Conservation (phyloP, 2,888 invertebrate genomes). For the Trissolcus japonicus region DNA sequence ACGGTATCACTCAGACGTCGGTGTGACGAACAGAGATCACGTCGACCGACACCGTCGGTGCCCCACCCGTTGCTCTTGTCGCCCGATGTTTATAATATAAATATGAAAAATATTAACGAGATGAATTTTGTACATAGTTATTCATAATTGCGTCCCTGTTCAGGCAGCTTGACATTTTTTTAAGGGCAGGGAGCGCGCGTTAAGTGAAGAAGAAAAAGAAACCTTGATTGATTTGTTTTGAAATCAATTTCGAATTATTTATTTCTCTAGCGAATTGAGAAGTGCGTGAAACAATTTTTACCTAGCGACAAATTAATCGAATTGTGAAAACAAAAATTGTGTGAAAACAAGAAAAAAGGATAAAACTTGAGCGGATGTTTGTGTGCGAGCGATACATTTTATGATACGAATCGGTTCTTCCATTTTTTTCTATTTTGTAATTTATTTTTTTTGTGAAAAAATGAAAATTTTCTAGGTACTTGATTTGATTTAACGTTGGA, state of each 20-base stretch:
- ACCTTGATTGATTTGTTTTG: too few relatives aligned
- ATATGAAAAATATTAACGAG: conserved; percentile 14
- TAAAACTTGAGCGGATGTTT: conserved; percentile 1
- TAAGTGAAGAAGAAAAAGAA: too few relatives aligned
- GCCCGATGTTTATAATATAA: conserved; percentile 63
- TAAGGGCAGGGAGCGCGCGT: conserved; percentile 8
- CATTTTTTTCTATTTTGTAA: background rate
- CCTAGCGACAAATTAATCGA: background rate
- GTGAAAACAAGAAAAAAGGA: too few relatives aligned
- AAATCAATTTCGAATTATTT: conserved; percentile 16
- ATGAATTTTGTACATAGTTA: conserved; percentile 68
- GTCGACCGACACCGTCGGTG: conserved; percentile 5
- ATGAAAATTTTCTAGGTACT: conserved; percentile 3
- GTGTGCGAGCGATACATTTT: conserved; percentile 38
- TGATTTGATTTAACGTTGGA: too few relatives aligned
- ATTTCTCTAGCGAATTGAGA: too few relatives aligned
- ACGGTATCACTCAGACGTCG: conserved; percentile 75
- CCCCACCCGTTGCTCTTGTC: conserved; percentile 50
- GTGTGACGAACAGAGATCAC: conserved; percentile 71
- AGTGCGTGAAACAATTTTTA: conserved; percentile 3
- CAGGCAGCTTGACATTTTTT: conserved; percentile 66
- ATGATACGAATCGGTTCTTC: background rate
- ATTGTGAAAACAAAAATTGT: background rate
- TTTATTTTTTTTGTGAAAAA: background rate
- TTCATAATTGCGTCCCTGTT: conserved; percentile 62